phyloP scores from a whole-genome alignment of 2,888 invertebrate species.

The Rotaria macrura region DNA sequence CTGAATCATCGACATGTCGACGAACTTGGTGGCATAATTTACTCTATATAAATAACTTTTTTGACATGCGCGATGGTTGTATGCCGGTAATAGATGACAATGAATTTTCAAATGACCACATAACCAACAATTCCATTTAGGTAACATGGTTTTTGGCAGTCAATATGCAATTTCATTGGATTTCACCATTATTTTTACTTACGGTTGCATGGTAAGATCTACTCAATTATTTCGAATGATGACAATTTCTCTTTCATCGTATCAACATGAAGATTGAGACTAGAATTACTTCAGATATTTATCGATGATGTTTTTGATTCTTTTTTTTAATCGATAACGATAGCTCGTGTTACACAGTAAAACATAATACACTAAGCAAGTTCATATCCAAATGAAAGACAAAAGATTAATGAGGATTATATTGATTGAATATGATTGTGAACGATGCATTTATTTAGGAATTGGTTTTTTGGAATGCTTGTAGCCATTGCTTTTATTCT shows the following conservation, averaged over 20 bases:
- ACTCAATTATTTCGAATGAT: no score
- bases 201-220: not conserved
- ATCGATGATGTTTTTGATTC: no score
- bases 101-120: not conserved
- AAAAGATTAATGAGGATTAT: no score
- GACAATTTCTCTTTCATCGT: no score
- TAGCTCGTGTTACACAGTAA: no score
- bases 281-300: no score
- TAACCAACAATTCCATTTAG: not conserved
- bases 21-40: constrained; percentile 40
- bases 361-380: no score
- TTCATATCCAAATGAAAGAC: no score
- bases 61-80: not conserved
- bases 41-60: constrained; percentile 40
- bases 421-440: no score
- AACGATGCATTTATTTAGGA: not conserved
- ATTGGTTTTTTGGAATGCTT: not conserved
- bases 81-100: not conserved
- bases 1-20: constrained; percentile 35
- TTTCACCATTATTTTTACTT: not conserved
- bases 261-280: no score
- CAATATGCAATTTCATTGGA: constrained; percentile 4
- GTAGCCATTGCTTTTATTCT: not conserved
- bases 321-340: no score
- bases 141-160: not conserved